phyloP scores from a whole-genome alignment of 2,113 vertebrate species.

The Bucco capensis region DNA sequence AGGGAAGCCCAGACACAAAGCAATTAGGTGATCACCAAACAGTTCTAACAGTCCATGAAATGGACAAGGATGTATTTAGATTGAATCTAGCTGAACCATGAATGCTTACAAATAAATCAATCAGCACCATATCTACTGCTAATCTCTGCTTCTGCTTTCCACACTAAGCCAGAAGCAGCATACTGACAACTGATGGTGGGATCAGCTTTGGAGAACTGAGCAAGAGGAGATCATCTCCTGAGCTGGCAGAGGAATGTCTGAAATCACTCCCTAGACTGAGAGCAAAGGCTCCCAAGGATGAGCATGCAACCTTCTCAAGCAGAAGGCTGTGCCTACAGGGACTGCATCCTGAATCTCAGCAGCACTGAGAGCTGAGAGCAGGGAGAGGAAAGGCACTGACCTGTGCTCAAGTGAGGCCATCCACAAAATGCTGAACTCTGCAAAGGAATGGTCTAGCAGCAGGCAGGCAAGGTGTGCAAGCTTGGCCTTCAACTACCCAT shows the following conservation, averaged over 20 bases:
- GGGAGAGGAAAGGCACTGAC: slow-evolving; percentile 2
- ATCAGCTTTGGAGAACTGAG: background rate
- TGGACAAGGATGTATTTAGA: background rate
- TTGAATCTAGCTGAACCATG: background rate
- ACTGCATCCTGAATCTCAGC: background rate
- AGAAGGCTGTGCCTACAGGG: background rate
- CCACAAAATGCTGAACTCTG: slow-evolving; percentile 6
- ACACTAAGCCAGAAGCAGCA: background rate
- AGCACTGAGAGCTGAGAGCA: background rate
- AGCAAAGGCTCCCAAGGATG: background rate
- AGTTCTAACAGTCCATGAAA: background rate
- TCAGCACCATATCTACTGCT: background rate
- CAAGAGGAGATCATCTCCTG: background rate
- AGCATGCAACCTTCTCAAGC: background rate
- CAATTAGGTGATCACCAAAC: background rate
- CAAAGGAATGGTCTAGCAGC: slow-evolving; percentile 12
- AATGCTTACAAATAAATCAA: background rate
- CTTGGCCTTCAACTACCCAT: slow-evolving; percentile 20
- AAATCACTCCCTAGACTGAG: background rate
- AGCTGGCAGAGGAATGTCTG: background rate
- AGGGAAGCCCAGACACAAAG: background rate
- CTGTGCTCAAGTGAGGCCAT: slow-evolving; percentile 27
- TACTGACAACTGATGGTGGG: background rate
- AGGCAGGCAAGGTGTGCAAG: background rate
- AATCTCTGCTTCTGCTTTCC: background rate